These are phyloP conservation scores for Mizuhopecten yessoensis DNA, from an alignment of 1,140 invertebrate species.

Conservation along the genomic window DNA sequence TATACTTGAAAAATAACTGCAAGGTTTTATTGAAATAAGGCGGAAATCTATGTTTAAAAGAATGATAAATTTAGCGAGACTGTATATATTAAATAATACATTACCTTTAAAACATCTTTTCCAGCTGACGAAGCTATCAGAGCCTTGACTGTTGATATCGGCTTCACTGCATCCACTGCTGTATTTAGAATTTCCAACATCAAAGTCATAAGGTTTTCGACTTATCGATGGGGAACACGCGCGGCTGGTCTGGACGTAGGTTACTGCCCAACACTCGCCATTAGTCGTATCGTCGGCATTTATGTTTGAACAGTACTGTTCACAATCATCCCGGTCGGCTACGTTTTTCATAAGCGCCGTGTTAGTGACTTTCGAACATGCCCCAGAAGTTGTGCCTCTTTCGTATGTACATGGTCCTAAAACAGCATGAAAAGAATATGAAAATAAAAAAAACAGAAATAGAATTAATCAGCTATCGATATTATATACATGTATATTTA, in stretches of 20 bases:
- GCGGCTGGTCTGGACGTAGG: neutral
- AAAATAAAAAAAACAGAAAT: too few relatives aligned
- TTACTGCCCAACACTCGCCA: neutral
- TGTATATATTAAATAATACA: too few relatives aligned
- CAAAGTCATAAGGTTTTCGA: neutral
- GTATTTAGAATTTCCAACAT: neutral
- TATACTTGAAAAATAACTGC: too few relatives aligned
- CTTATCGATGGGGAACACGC: neutral
- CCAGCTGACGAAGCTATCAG: neutral
- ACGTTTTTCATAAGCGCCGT: neutral
- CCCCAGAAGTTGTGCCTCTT: neutral
- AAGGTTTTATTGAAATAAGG: too few relatives aligned
- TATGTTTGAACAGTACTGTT: neutral
- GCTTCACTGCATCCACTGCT: neutral
- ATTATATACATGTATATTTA: too few relatives aligned
- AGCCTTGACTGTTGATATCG: neutral
- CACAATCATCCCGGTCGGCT: neutral
- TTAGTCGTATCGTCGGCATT: neutral
- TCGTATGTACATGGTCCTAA: neutral
- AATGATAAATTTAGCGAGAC: too few relatives aligned
- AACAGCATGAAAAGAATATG: neutral
- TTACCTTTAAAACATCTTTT: neutral
- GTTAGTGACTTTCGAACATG: neutral
- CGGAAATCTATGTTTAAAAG: too few relatives aligned
- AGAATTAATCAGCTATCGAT: too few relatives aligned